These are phyloP conservation scores for Sus scrofa DNA, from an alignment of 2,113 vertebrate species.

Conservation along the genomic window T2T-Sscrofa CM000813.6:14681501-14682000, in stretches of 20 bases:
- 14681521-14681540: neutral
- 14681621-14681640: neutral
- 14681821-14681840: neutral
- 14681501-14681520: neutral
- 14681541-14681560: neutral
- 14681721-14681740: neutral
- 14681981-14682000: neutral
- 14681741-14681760: neutral
- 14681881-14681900: neutral
- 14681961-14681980: neutral
- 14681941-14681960: neutral
- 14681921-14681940: neutral
- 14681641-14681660: neutral
- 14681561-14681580: neutral
- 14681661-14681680: neutral
- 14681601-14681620: slow-evolving; percentile 26
- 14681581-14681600: neutral
- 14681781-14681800: neutral
- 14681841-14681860: neutral
- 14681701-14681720: neutral
- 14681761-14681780: neutral
- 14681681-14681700: neutral
- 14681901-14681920: neutral
- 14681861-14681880: neutral
- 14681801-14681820: neutral